phyloP scores from a whole-genome alignment of 2,797 vertebrate species.

The Diplodus sargus region DNA sequence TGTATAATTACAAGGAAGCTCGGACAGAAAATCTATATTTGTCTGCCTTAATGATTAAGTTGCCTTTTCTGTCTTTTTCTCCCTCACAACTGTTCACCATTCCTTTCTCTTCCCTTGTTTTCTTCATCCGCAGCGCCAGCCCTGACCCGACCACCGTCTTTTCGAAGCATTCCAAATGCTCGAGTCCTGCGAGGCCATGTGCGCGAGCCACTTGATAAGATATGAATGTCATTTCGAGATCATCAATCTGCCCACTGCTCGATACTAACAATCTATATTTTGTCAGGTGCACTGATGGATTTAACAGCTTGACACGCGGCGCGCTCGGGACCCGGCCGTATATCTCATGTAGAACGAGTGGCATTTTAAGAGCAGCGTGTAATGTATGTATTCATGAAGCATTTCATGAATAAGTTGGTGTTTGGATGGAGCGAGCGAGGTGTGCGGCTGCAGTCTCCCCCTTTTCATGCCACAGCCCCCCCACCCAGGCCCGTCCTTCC shows the following conservation, averaged over 20 bases:
- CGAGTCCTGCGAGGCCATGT: slow-evolving; percentile 24
- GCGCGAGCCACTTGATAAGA: slow-evolving; percentile 7
- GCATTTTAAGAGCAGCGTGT: slow-evolving; percentile 64
- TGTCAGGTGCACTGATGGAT: slow-evolving; percentile 38
- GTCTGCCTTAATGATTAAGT: slow-evolving; percentile 80
- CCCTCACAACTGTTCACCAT: slow-evolving; percentile 38
- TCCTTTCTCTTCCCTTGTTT: slow-evolving; percentile 9
- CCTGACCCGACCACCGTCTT: slow-evolving; percentile 42
- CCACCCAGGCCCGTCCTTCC: slow-evolving; percentile 31
- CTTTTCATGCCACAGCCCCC: no score
- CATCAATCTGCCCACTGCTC: slow-evolving; percentile 30
- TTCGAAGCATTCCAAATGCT: slow-evolving; percentile 61
- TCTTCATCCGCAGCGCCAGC: slow-evolving; percentile 16
- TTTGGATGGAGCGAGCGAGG: slow-evolving; percentile 39
- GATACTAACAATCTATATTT: slow-evolving; percentile 40
- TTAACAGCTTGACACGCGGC: slow-evolving; percentile 39
- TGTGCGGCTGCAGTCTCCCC: slow-evolving; percentile 28
- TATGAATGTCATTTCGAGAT: slow-evolving; percentile 36
- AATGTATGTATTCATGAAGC: slow-evolving; percentile 67
- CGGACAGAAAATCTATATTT: slow-evolving; percentile 86
- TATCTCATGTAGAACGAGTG: slow-evolving; percentile 54
- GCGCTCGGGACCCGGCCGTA: slow-evolving; percentile 47
- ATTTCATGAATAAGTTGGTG: slow-evolving; percentile 69
- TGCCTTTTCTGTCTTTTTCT: slow-evolving; percentile 62
- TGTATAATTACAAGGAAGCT: slow-evolving; percentile 79